Evolutionary conservation across 1,140 invertebrate genomes (phyloP).

Genomic region (Ceratoteleas bidentatus): DNA sequence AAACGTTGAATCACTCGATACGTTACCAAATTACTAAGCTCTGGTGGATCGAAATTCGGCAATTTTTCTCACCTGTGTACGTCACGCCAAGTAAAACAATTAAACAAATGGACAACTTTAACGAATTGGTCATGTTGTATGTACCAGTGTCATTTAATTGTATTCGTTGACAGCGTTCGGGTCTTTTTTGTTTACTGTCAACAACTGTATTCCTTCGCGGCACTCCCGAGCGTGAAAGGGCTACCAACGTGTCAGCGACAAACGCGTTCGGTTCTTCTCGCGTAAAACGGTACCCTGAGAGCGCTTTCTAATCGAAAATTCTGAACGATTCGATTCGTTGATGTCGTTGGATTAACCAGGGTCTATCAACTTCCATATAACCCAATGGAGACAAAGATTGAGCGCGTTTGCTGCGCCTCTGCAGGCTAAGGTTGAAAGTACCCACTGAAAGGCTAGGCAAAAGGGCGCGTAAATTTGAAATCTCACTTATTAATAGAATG

Average conservation of each 20-base stretch:
- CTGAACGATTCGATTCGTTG: no score
- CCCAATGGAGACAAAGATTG: no score
- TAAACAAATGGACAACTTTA: neutral
- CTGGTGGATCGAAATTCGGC: neutral
- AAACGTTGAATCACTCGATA: neutral
- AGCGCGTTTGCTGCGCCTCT: no score
- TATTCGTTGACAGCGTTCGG: neutral
- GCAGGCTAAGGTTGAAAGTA: no score
- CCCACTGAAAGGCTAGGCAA: no score
- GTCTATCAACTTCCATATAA: no score
- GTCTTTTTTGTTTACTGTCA: slow-evolving; percentile 5
- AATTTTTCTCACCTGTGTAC: neutral
- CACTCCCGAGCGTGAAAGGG: neutral
- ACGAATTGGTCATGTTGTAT: slow-evolving; percentile 1
- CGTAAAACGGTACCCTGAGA: no score
- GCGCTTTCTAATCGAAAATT: no score
- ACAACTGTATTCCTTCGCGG: neutral
- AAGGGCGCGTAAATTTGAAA: no score
- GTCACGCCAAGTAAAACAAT: neutral
- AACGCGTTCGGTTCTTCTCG: neutral
- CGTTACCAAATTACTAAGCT: neutral
- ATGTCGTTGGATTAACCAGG: no score
- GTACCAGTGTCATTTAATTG: neutral
- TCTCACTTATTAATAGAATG: no score
- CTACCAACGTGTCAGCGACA: neutral